A percentile compares a stretch with the other conserved stretches of the same genome.
Conservation (phyloP, 2,113 vertebrate species). For the pig (Sus scrofa) region T2T-Sscrofa CM000820.6:140471001-140471500, state of each 20-base stretch:
- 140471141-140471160: accelerated
- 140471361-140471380: not conserved
- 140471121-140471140: not conserved
- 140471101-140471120: not conserved
- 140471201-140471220: not conserved
- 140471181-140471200: not conserved
- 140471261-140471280: not conserved
- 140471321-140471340: not conserved
- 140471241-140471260: accelerated
- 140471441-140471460: not conserved
- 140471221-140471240: accelerated
- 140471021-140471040: not conserved
- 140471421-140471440: not conserved
- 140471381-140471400: not conserved
- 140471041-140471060: not conserved
- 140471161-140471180: not conserved
- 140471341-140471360: not conserved
- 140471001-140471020: not conserved
- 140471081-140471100: accelerated
- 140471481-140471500: not conserved
- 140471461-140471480: not conserved
- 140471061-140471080: not conserved
- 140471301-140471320: not conserved
- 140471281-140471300: not conserved
- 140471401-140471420: not conserved